Conservation (phyloP, 2,888 invertebrate species). For the Conistra vaccinii region DNA sequence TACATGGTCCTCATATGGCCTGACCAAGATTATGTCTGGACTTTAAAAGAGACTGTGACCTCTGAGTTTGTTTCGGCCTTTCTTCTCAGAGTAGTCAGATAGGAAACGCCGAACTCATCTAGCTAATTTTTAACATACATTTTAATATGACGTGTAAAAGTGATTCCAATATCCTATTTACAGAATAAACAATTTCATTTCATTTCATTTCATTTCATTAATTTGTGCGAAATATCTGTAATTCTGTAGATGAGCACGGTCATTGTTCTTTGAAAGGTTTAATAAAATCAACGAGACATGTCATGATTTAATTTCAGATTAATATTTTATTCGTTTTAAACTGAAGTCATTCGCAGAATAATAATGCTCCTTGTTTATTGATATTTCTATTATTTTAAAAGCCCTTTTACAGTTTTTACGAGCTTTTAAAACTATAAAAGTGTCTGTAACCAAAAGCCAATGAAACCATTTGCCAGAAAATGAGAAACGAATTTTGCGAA, state of each 20-base stretch:
- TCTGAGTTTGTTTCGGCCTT: no score
- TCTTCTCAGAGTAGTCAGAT: no score
- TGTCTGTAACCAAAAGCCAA: slow-evolving; percentile 22
- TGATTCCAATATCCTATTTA: no score
- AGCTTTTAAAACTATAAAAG: slow-evolving; percentile 29
- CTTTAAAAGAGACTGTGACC: no score
- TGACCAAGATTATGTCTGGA: no score
- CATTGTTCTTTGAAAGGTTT: not conserved
- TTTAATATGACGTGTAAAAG: no score
- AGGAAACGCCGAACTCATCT: no score
- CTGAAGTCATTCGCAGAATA: not conserved
- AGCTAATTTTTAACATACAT: no score
- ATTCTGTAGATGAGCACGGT: not conserved
- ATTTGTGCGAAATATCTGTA: slow-evolving; percentile 4
- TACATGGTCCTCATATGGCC: no score
- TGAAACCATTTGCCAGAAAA: slow-evolving; percentile 22
- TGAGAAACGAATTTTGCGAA: slow-evolving; percentile 24
- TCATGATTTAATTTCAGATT: not conserved
- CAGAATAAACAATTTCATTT: no score
- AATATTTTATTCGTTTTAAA: not conserved
- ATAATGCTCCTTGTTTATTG: not conserved
- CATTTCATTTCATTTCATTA: no score
- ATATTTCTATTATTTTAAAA: slow-evolving; percentile 24
- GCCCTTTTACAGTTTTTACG: not conserved
- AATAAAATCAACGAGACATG: not conserved